Conservation (phyloP, 2,797 vertebrate genomes). For the Sebastes diaconus region DNA sequence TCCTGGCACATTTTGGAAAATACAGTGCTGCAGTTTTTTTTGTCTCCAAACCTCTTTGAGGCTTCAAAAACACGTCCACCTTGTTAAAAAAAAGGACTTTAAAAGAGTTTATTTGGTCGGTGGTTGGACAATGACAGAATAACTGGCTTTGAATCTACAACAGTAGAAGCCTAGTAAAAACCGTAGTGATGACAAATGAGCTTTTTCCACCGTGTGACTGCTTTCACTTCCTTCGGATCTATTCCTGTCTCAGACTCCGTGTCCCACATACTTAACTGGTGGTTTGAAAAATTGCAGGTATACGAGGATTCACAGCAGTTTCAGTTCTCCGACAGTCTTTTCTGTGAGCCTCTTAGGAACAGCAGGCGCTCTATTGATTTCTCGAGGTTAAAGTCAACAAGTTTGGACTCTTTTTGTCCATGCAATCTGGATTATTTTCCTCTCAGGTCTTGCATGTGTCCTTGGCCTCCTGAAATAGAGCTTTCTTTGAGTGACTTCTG, state of each 20-base stretch:
- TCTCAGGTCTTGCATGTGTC: background rate
- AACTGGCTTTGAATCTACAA: conserved; percentile 32
- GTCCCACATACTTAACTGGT: conserved; percentile 37
- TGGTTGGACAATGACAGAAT: conserved; percentile 53
- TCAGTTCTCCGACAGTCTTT: background rate
- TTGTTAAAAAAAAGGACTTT: conserved; percentile 33
- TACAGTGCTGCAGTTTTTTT: background rate
- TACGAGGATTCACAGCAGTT: background rate
- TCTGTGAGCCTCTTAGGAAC: background rate
- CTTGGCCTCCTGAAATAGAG: background rate
- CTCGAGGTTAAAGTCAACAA: background rate
- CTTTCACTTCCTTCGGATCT: conserved; percentile 65
- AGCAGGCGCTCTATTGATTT: background rate
- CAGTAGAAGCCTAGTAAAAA: conserved; percentile 36
- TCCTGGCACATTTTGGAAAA: conserved; percentile 39
- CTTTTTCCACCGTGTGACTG: conserved; percentile 64
- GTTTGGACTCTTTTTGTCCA: background rate
- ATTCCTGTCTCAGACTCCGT: conserved; percentile 55
- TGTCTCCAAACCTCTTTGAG: conserved; percentile 26
- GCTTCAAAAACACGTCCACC: conserved; percentile 15
- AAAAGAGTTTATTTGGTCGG: conserved; percentile 43
- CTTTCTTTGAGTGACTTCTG: conserved; percentile 9
- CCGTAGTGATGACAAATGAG: conserved; percentile 59
- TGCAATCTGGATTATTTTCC: background rate
- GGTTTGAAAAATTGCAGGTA: conserved; percentile 48